Percentiles rank a stretch among this genome's conserved stretches.
Conservation (phyloP, 2,888 invertebrate genomes). For the Listrodromus nycthemerus region DNA sequence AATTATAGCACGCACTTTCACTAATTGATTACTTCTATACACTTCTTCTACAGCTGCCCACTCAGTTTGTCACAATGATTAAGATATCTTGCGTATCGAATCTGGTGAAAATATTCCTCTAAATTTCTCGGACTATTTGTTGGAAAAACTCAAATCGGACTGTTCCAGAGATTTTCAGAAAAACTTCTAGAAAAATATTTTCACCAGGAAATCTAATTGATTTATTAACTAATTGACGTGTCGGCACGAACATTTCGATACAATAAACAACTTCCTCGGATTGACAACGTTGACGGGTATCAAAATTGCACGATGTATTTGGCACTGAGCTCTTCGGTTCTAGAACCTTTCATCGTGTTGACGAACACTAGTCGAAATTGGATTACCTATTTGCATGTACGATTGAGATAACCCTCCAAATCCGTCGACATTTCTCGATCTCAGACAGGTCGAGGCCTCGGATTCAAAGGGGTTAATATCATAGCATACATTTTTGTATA, state of each 20-base stretch:
- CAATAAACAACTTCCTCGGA: constrained; percentile 16
- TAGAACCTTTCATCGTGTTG: not conserved
- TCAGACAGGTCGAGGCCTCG: not conserved
- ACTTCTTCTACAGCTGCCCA: not conserved
- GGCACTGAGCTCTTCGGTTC: constrained; percentile 12
- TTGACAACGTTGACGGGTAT: constrained; percentile 37
- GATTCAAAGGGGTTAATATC: constrained; percentile 7
- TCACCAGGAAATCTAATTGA: not conserved
- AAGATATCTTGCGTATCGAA: not conserved
- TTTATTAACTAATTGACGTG: not conserved
- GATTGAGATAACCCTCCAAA: not conserved
- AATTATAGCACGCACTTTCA: not conserved
- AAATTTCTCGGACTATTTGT: not conserved
- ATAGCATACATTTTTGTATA: constrained; percentile 10
- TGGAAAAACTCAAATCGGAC: not conserved
- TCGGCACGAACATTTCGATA: constrained; percentile 11
- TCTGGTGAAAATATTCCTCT: not conserved
- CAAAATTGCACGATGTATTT: constrained; percentile 43
- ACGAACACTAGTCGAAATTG: constrained; percentile 18
- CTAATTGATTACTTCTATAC: constrained; percentile 1
- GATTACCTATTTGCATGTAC: not conserved
- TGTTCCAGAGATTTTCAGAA: not conserved
- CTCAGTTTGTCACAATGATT: not conserved
- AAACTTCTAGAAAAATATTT: not conserved
- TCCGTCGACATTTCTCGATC: not conserved